Base-by-base conservation (phyloP, 1,140 invertebrate genomes). In the Neodiprion pinetum region DNA sequence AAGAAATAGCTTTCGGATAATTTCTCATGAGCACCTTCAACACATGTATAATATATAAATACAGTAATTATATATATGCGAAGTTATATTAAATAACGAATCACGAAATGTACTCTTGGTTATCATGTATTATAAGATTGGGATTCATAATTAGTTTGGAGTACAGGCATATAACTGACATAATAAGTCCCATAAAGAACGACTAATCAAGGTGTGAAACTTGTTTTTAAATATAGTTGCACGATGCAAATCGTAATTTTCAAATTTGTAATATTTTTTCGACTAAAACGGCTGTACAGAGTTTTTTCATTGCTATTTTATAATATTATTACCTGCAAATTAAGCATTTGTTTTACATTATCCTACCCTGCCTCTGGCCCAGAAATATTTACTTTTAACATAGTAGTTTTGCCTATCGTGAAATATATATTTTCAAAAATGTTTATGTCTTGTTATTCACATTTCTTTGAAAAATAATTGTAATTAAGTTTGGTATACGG, bases 111-210 rank as follows among this genome's bases (percentile, higher is more conserved):
- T 81, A 78, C 73, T 82, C 75, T 79, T 72, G 76, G 21, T 23
- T 69, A 77, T 76, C 78, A 48, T 81, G 70, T 82, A 83, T 75
- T 71, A 78, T 78, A 80, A 78, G 73, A 79, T 77, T 78, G 72
- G 70, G 70, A 72, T 77, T 74, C 77, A 75, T 79, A 65, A 80
- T 74, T 74, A 78, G 67, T 72, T 77, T 72, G 67, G 75, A 73
- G 75, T 72, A 76, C 81, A 61, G 40, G 72, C 74, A 74, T 72
- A 77, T 76, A 68, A 75, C 49, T 1, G 53, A 71, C 47, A 76
- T 78, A 61, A 61, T 14, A 61, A 61, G 28, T 40, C 28, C 11
- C 53, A 61, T 14, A 40, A 61, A 61, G 11, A 47, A 23, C n/a
- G 67, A 47, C 40, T 69, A 23, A 23, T 21, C 17, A 69, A 47